Conservation (phyloP, 2,888 invertebrate species). For the Epirrita christyi region DNA sequence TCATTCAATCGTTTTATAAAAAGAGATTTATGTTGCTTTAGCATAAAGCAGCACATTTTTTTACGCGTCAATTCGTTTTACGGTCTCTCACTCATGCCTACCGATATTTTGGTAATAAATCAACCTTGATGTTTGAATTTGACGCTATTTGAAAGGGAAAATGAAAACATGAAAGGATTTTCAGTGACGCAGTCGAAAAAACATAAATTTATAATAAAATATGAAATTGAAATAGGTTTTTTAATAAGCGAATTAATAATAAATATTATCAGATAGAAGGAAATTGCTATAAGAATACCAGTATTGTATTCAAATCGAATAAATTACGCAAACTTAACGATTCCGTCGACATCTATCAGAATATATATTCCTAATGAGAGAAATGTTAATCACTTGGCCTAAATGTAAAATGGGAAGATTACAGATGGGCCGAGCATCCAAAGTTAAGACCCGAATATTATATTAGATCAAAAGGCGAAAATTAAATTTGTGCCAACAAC, state of each 20-base stretch:
- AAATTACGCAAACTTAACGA: conserved; percentile 25
- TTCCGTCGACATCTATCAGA: conserved; percentile 40
- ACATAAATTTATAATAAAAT: neutral
- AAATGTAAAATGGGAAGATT: conserved; percentile 45
- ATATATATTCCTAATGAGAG: conserved; percentile 48
- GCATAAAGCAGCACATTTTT: conserved; percentile 46
- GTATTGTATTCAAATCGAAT: neutral
- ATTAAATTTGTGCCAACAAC: conserved; percentile 60
- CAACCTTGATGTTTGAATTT: conserved; percentile 53
- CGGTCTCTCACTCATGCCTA: conserved; percentile 36
- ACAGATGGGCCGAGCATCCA: conserved; percentile 53
- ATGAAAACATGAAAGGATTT: conserved; percentile 43
- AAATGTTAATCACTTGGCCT: conserved; percentile 57
- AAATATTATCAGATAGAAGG: neutral
- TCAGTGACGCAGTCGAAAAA: conserved; percentile 27
- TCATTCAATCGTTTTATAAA: neutral
- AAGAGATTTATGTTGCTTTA: conserved; percentile 11
- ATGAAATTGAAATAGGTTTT: conserved; percentile 2
- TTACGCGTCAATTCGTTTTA: conserved; percentile 44
- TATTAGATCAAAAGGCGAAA: conserved; percentile 64
- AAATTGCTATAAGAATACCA: neutral
- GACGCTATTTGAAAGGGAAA: conserved; percentile 54
- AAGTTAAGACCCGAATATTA: conserved; percentile 61
- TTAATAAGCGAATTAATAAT: no score
- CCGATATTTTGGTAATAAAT: conserved; percentile 62